Evolutionary conservation across 2,797 vertebrate species (phyloP).

Genomic region (Malurus splendens): DNA sequence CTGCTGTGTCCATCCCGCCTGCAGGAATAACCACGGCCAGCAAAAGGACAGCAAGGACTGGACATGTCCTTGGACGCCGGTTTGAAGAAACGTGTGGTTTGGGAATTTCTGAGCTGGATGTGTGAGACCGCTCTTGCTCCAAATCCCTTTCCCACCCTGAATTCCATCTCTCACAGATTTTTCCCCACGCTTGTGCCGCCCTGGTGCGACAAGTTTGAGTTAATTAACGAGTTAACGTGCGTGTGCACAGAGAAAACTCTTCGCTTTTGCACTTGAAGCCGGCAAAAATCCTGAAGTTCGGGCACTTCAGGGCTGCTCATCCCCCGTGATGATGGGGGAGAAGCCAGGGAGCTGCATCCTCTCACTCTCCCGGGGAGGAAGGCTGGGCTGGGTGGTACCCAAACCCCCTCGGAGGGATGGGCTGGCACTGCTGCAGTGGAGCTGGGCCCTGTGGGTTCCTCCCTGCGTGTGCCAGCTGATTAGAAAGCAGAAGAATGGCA

Average conservation of each 20-base stretch:
- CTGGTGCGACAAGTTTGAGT: neutral
- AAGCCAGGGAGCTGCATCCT: neutral
- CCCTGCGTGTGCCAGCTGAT: conserved; percentile 53
- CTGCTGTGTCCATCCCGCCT: neutral
- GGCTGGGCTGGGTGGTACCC: neutral
- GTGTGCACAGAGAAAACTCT: rapidly evolving
- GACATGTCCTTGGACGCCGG: neutral
- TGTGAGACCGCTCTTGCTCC: neutral
- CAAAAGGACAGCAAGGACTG: neutral
- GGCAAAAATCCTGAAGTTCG: neutral
- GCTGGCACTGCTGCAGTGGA: neutral
- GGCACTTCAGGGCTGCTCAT: neutral
- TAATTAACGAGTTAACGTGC: neutral
- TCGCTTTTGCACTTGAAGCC: rapidly evolving
- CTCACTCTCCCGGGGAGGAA: neutral
- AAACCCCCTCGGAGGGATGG: neutral
- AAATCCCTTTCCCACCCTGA: neutral
- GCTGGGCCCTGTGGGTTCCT: conserved; percentile 17
- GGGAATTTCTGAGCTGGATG: neutral
- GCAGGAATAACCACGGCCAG: neutral
- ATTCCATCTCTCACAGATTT: neutral
- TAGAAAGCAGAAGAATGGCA: conserved; percentile 70
- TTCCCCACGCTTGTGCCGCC: neutral
- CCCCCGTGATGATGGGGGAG: rapidly evolving
- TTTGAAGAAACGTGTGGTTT: neutral